Percentiles rank a stretch among this genome's conserved stretches.
phyloP scores from a whole-genome alignment of 2,797 vertebrate species.

The Epinephelus malabaricus region DNA sequence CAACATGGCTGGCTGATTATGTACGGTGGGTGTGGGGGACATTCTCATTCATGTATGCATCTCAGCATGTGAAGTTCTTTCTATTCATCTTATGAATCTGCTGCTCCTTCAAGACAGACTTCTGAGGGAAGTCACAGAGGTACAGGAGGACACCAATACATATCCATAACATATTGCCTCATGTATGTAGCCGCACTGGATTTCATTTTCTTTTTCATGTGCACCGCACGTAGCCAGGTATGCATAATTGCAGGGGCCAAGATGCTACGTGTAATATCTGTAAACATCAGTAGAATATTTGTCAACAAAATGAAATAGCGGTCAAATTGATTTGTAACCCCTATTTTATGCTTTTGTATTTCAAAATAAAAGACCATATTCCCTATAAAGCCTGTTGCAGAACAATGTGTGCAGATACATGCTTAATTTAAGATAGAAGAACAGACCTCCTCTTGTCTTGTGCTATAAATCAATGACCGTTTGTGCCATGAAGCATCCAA shows the following conservation, averaged over 20 bases:
- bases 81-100: constrained; percentile 73
- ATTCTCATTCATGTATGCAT: constrained; percentile 87
- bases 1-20: constrained; percentile 85
- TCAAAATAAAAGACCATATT: constrained; percentile 2
- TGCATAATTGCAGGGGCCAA: not conserved
- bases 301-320: constrained; percentile 13
- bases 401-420: not conserved
- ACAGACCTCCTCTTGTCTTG: not conserved
- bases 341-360: not conserved
- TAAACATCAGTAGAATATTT: constrained; percentile 22
- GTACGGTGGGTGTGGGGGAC: constrained; percentile 76
- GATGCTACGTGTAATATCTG: constrained; percentile 1
- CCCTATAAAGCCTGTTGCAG: not conserved
- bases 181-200: constrained; percentile 12
- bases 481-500: not conserved
- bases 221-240: not conserved
- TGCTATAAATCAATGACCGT: constrained; percentile 4
- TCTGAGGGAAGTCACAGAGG: constrained; percentile 66
- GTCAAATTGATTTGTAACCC: not conserved
- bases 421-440: not conserved
- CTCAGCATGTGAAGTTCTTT: constrained; percentile 69
- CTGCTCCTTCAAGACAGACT: constrained; percentile 62
- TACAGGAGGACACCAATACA: constrained; percentile 38
- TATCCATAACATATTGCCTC: constrained; percentile 46
- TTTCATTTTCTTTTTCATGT: constrained; percentile 31